Conservation (phyloP, 2,797 vertebrate species). For the Syndactyla subalaris region DNA sequence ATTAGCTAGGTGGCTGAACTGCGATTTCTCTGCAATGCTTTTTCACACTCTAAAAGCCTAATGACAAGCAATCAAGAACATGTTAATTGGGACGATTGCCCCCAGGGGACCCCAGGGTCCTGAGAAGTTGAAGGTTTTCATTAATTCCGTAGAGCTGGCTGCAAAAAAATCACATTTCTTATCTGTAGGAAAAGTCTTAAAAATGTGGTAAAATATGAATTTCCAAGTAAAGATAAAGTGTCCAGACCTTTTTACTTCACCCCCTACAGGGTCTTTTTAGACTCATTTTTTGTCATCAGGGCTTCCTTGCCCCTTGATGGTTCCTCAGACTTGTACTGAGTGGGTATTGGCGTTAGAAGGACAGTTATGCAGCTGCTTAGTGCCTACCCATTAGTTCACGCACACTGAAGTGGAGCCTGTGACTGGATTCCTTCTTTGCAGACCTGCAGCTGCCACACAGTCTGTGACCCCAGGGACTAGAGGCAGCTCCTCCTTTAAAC, state of each 20-base stretch:
- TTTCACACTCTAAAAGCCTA: constrained; percentile 60
- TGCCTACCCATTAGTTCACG: neutral
- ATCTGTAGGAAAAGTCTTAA: neutral
- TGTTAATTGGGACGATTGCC: constrained; percentile 57
- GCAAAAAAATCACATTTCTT: neutral
- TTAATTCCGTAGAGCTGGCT: constrained; percentile 17
- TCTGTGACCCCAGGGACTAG: neutral
- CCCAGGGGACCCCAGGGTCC: neutral
- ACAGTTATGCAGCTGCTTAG: neutral
- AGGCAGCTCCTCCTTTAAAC: neutral
- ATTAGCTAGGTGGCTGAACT: constrained; percentile 56
- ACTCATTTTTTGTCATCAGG: neutral
- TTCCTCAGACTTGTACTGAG: neutral
- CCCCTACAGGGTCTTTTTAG: neutral
- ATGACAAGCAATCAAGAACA: constrained; percentile 62
- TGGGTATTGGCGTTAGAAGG: neutral
- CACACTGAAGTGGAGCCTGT: neutral
- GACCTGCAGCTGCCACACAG: neutral
- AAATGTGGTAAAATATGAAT: constrained; percentile 6
- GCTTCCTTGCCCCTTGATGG: neutral
- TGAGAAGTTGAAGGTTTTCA: constrained; percentile 48
- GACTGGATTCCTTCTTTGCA: neutral
- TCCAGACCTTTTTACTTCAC: neutral
- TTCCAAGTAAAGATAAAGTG: neutral
- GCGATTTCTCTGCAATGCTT: constrained; percentile 55